Base-by-base conservation (phyloP, 2,113 vertebrate species). In the Sterna hirundo region DNA sequence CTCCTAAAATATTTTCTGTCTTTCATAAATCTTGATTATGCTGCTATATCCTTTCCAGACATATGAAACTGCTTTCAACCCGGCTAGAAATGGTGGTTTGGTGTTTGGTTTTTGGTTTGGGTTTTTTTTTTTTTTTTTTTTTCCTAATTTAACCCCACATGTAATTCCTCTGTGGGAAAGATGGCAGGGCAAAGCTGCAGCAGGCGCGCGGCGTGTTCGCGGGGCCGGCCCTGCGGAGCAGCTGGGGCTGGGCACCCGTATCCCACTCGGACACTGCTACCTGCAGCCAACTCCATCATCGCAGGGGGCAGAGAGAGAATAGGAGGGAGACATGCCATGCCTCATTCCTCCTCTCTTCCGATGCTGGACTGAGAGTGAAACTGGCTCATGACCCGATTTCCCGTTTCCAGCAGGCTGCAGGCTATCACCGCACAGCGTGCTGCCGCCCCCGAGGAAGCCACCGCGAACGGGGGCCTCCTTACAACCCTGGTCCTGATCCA, bases 251-350 rank as follows among this genome's bases (percentile, higher is more conserved):
- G 25, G 46, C 18, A 30, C 13, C 17, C 6, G 0, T 5, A 18
- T 58, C n/a, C 46, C 23, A 1, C 30, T 11, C 0, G 1, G 46
- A 57, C 57, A 15, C 54, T 34, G 74, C 46, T 36, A 11, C 30
- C 52, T 49, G 30, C 61, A 49, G 30, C 47, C 51, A 40, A 18
- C 19, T 8, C 46, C 55, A 1, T 10, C 44, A 18, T 10, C 29
- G 8, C 27, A 2, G 18, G 77, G 51, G 78, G 27, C 23, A 36
- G 60, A 60, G 61, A 4, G 2, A 29, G 54, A 15, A 20, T 1
- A 6, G 10, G 55, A 30, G 13, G n/a, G 20, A 15, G 52, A 19
- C 10, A 4, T 0, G 13, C 19, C n/a, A 0, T 3, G 32, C 34
- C 55, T 62, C 69, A 1, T 36, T 49, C 82, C 49, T 25, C 5